A percentile compares a stretch with the other conserved stretches of the same genome.
phyloP scores from a whole-genome alignment of 2,797 vertebrate genomes.

The Acomys russatus region DNA sequence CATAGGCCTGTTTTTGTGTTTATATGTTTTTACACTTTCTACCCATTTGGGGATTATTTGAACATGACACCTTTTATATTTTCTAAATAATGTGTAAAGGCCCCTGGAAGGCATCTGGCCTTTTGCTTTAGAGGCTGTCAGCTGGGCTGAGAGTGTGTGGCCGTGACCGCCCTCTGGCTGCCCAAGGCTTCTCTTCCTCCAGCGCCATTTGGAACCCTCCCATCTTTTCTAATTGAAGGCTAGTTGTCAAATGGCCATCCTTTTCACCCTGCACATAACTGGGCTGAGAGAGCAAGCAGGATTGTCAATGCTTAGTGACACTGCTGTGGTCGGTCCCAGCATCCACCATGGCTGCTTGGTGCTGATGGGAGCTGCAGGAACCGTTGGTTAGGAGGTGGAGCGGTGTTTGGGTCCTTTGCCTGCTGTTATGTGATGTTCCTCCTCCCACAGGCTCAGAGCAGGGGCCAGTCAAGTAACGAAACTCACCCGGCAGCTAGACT shows the following conservation, averaged over 20 bases:
- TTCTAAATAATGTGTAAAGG: conserved; percentile 20
- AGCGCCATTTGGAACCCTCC: not conserved
- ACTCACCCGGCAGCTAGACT: not conserved
- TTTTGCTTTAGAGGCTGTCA: not conserved
- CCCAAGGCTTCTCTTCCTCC: not conserved
- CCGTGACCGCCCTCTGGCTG: not conserved
- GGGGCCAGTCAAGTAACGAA: not conserved
- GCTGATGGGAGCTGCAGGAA: not conserved
- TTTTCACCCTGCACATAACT: not conserved
- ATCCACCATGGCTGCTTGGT: not conserved
- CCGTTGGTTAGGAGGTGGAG: not conserved
- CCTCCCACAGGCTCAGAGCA: not conserved
- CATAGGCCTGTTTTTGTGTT: not conserved
- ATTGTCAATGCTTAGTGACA: not conserved
- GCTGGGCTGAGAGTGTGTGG: too few species aligned
- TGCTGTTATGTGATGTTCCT: not conserved
- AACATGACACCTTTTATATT: not conserved
- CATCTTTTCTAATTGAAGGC: not conserved
- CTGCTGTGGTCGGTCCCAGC: not conserved
- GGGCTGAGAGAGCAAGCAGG: not conserved
- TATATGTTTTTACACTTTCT: not conserved
- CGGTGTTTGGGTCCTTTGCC: too few species aligned
- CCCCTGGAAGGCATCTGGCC: not conserved
- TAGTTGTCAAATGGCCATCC: not conserved
- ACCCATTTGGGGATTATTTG: not conserved